Base-by-base conservation (phyloP, 2,888 invertebrate genomes). In the Ypsolopha sequella region DNA sequence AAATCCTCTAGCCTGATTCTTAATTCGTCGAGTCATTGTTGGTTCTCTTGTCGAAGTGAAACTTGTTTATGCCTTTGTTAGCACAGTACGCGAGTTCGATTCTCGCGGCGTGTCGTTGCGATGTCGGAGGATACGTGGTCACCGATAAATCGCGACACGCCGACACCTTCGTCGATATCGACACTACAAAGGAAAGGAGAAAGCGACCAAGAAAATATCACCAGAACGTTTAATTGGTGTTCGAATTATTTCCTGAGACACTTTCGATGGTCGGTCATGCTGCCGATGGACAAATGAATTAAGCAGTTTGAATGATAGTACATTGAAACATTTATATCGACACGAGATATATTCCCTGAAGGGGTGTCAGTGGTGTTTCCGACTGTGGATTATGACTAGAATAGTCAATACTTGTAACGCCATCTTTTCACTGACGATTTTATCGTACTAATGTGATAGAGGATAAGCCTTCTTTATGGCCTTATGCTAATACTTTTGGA, bases 201-300 rank as follows among this genome's bases (percentile, higher is more conserved):
- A 82, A 84, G 82, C 80, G 60, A 14, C 65, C 57, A 61, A 70
- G 71, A 74, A 74, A 73, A 73, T 78, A 70, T 74, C 65, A 65
- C 66, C 64, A 59, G 63, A 63, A 61, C 62, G 60, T 60, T 66
- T 66, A 66, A 63, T 65, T 53, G 43, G 50, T 50, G 51, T 47
- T 46, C 50, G 50, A 50, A 54, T 53, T 53, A 56, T 13, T 44
- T 44, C 14, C 13, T n/a, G 9, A 14, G 44, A 44, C 33, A 24
- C 14, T 39, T 39, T 11, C 39, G 10, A 9, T 39, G 9, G 39
- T 11, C 39, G 9, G 10, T 39, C 39, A 11, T 11, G 11, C 11
- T 39, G 39, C n/a, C 39, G n/a, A 11, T 39, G n/a, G 11, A 39
- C 39, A 11, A 6, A 39, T 39, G 6, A 39, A 39, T 39, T 10